Evolutionary conservation across 2,113 vertebrate species (phyloP), one percentile per base, ranked within the genome.

Genomic region (Eulemur macaco): DNA sequence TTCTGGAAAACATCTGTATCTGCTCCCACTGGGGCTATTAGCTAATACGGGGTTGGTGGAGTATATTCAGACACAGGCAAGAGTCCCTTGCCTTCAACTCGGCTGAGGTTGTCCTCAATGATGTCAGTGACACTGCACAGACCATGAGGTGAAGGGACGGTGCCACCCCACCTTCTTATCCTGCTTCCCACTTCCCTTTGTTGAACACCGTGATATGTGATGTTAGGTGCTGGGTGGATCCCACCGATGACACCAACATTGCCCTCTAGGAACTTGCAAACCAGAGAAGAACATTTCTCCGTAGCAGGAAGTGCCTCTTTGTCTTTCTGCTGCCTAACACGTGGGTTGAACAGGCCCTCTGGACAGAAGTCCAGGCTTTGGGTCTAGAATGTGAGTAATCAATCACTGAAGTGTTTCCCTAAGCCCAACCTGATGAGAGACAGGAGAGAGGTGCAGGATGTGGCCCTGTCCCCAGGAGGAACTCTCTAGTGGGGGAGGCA

Each of bases 131-230:
- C 37, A 15, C 52, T 1, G 21, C 7, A 15, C 23, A 21, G 71
- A 56, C 47, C 17, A 13, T 27, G 37, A 42, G 83, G 54, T 1
- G 1, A 6, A 52, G 87, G 64, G 63, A 45, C 52, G 29, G 14
- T 1, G 39, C 45, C 5, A 8, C 6, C 1, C 2, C 3, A 1
- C 52, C 34, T 50, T 25, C 82, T 47, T 52, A 25, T 3, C 60
- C 60, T 63, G 13, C 23, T 21, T 23, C 60, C 31, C 52, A n/a
- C 42, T 69, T 64, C 66, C 8, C 39, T 68, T 21, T 21, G 45
- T 34, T 21, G 66, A 23, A 77, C 31, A 5, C 73, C 20, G 52
- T 77, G 88, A 45, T n/a, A 10, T 0, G 0, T 47, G 76, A 91
- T 7, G 3, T 11, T 10, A 39, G 76, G 17, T 37, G 60, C 37